Percentiles rank a stretch among this genome's conserved stretches.
Conservation (phyloP, 1,140 invertebrate species). For the Pachypsylla venusta region DNA sequence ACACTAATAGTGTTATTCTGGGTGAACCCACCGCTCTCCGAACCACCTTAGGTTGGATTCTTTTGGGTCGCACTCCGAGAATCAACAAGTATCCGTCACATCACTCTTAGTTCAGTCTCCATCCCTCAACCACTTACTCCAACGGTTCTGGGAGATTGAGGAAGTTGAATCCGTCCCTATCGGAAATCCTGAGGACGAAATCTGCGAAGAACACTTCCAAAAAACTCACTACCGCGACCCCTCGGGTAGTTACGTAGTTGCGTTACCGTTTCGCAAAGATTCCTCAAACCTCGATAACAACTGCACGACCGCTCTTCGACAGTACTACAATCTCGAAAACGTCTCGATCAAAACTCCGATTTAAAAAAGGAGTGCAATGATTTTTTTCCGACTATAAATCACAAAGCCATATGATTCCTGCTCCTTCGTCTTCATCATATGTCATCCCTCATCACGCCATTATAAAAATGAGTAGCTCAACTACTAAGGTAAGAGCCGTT, state of each 20-base stretch:
- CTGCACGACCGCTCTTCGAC: not conserved
- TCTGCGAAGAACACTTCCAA: not conserved
- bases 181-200: not conserved
- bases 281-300: not conserved
- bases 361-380: not conserved
- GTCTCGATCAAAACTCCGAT: too few relatives aligned
- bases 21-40: too few relatives aligned
- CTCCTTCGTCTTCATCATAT: not conserved
- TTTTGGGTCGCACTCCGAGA: too few relatives aligned
- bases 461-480: not conserved
- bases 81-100: too few relatives aligned
- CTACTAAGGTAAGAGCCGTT: constrained; percentile 21
- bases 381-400: not conserved
- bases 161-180: too few relatives aligned
- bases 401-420: not conserved
- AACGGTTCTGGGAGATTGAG: not conserved
- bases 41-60: too few relatives aligned
- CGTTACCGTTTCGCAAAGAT: not conserved
- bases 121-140: not conserved
- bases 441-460: not conserved
- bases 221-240: not conserved
- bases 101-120: too few relatives aligned
- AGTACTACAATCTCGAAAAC: not conserved
- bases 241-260: not conserved
- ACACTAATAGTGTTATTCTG: too few relatives aligned